Evolutionary conservation across 2,888 invertebrate species (phyloP).

Genomic region (Apamea crenata): DNA sequence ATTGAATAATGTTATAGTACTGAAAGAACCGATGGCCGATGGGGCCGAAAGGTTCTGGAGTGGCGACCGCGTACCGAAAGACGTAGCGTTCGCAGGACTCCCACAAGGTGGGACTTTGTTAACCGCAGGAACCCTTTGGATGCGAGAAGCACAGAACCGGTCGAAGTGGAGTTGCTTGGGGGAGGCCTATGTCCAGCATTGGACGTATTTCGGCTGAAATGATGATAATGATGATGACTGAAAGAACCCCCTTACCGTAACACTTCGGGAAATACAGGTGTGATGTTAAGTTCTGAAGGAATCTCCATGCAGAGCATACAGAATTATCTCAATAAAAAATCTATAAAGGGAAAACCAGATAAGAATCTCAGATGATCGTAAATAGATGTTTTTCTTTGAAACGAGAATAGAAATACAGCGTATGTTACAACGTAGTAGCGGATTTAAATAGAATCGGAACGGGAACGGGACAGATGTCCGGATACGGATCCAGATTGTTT

Average conservation of each 20-base stretch:
- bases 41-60: too few species aligned
- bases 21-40: not conserved
- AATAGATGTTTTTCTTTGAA: conserved; percentile 1
- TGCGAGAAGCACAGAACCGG: too few species aligned
- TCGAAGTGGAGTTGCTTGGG: too few species aligned
- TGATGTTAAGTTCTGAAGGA: not conserved
- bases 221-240: not conserved
- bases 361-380: not conserved
- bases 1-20: not conserved
- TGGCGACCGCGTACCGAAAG: too few species aligned
- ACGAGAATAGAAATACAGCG: conserved; percentile 22
- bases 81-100: too few species aligned
- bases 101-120: too few species aligned
- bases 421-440: conserved; percentile 22
- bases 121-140: too few species aligned
- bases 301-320: not conserved
- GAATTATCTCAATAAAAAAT: not conserved
- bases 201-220: too few species aligned
- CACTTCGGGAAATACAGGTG: rapidly evolving
- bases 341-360: not conserved
- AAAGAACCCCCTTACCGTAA: not conserved
- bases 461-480: conserved; percentile 46
- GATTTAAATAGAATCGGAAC: conserved; percentile 42
- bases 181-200: too few species aligned
- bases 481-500: conserved; percentile 44